These are phyloP conservation scores for Phymatocera aterrima DNA, from an alignment of 2,888 invertebrate species.

Conservation along the genomic window DNA sequence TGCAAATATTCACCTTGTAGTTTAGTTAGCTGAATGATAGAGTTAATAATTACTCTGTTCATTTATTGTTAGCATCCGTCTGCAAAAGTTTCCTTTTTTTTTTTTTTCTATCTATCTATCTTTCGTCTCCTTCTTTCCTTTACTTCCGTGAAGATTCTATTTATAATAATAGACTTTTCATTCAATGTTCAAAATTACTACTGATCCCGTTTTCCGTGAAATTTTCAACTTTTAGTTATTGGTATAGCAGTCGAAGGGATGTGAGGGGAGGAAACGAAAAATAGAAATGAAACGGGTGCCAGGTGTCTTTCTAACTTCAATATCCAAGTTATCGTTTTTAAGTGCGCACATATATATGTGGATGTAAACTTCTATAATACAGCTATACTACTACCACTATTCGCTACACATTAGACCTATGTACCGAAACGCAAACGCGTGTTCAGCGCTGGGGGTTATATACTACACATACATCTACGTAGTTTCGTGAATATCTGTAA, in stretches of 20 bases:
- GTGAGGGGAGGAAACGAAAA: not conserved
- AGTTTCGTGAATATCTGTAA: not conserved
- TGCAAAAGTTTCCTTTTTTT: not conserved
- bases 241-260: not conserved
- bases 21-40: slow-evolving; percentile 25
- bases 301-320: slow-evolving; percentile 29
- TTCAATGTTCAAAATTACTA: not conserved
- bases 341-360: not conserved
- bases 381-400: too few relatives aligned
- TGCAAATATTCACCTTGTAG: slow-evolving; percentile 39
- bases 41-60: not conserved
- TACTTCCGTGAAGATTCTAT: too few relatives aligned
- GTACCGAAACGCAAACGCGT: not conserved
- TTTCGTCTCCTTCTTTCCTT: not conserved
- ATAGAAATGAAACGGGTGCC: slow-evolving; percentile 16
- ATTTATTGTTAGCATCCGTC: not conserved
- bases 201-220: not conserved
- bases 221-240: not conserved
- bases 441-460: slow-evolving; percentile 16
- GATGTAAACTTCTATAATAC: not conserved
- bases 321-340: slow-evolving; percentile 1
- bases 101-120: too few relatives aligned
- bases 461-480: not conserved
- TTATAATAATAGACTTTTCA: too few relatives aligned
- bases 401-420: not conserved